Evolutionary conservation across 2,888 invertebrate species (phyloP), one percentile per base, ranked within the genome.

Genomic region (Dryobotodes eremita): DNA sequence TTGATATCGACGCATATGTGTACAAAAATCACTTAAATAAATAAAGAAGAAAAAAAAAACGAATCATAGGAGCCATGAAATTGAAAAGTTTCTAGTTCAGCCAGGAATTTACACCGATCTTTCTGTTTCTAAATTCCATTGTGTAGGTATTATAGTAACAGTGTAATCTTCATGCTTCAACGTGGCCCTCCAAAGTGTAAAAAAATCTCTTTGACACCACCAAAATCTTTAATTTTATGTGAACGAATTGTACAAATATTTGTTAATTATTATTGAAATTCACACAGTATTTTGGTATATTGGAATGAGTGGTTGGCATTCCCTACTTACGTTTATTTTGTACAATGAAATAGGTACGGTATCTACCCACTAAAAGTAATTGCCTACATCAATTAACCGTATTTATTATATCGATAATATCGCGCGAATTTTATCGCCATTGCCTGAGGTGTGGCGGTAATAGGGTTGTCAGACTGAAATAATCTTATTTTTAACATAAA

Each of bases 341-440:
- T 46, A 57, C 26, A 36, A 15, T 48, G 46, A 65, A 65, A 53
- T 59, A 53, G 69, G 5, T 36, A 57, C 15, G 8, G 26, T 31
- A 64, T 62, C 17, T 64, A 55, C 55, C 46, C 36, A 61, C 48
- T 55, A 57, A 65, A 71, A 71, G 57, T 77, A 66, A 87, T 79
- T 69, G 48, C n/a, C 48, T 55, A 59, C 55, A 71, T 69, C 64
- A 79, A 77, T 82, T 84, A 77, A 59, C 11, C 23, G 15, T 74
- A 74, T 84, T 84, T 81, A 83, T 80, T 68, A 72, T 64, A 68
- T 74, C 53, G 46, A 80, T 68, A 78, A 81, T 78, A 77, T 80
- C 62, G 59, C 36, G 53, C 50, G 20, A 72, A 65, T 72, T 79
- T 86, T 74, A 73, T 75, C 50, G 64, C 46, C 20, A 36, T 42